Evolutionary conservation across 2,113 vertebrate species (phyloP), one percentile per base, ranked within the genome.

Genomic region (Dendrocopos noguchii): DNA sequence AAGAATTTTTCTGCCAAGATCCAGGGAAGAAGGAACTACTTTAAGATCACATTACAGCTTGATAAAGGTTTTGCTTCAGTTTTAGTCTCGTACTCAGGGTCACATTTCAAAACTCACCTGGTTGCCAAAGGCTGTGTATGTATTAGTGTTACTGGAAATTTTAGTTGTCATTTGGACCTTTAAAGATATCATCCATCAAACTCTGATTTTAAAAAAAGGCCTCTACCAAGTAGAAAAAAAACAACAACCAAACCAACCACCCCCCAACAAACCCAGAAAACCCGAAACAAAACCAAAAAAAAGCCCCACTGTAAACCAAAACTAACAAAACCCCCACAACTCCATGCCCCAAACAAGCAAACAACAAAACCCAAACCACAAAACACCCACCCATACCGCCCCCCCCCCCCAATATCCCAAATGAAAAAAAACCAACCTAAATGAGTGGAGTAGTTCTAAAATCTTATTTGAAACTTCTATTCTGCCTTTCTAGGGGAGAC

Each of bases 401-500:
- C 47, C 19, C 47, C 47, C 10, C 47, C 47, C 47, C 19, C 47
- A 20, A 12, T 21, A 50, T 50, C 21, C 21, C 47, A 24, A 50
- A 50, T 12, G 3, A 15, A 10, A 60, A 15, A 33, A 80, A 15
- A 36, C 34, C 70, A 36, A 36, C 70, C 80, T 75, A 42, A 91
- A 70, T 84, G 28, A 90, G 24, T 61, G n/a, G 53, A 64, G 56
- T 59, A 85, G 31, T 95, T 90, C 74, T 29, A 90, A 93, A 70
- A 86, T 72, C 75, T 91, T 88, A 83, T 88, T 97, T 97, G 91
- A 97, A 97, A 96, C 84, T 91, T 91, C 60, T 90, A 25, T 96
- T 97, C 95, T 95, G 85, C 80, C 96, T 87, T 96, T 92, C 93
- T 94, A 99, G 99, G 98, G 99, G 98, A 96, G 99, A 99, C 97